Conservation (phyloP, 2,797 vertebrate species). For the Linurgus olivaceus region DNA sequence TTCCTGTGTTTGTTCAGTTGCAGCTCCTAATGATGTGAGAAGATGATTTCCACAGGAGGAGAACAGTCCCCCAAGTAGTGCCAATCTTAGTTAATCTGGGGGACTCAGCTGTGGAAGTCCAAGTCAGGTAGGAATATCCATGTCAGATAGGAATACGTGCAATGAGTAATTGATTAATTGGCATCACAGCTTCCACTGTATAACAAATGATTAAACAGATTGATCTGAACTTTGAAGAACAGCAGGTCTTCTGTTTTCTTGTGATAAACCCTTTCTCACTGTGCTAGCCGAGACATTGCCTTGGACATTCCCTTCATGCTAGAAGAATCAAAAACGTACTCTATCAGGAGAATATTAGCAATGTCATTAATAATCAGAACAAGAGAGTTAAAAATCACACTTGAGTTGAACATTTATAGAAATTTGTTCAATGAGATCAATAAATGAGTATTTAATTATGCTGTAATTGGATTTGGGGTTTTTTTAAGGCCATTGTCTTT, state of each 20-base stretch:
- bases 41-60: neutral
- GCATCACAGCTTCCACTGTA: neutral
- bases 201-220: neutral
- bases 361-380: neutral
- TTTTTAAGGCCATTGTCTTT: neutral
- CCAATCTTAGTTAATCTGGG: neutral
- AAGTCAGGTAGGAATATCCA: neutral
- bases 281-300: neutral
- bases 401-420: neutral
- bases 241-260: neutral
- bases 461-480: neutral
- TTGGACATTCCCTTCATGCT: neutral
- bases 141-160: neutral
- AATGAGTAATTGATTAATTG: neutral
- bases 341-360: neutral
- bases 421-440: neutral
- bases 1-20: neutral
- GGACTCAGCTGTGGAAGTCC: neutral
- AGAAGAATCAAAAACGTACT: neutral
- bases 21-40: neutral
- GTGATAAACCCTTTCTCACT: neutral
- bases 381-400: neutral
- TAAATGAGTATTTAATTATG: neutral
- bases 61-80: neutral
- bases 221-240: neutral